These are phyloP conservation scores for Mesorhabditis belari DNA, from an alignment of 2,888 invertebrate species.

Conservation along the genomic window DNA sequence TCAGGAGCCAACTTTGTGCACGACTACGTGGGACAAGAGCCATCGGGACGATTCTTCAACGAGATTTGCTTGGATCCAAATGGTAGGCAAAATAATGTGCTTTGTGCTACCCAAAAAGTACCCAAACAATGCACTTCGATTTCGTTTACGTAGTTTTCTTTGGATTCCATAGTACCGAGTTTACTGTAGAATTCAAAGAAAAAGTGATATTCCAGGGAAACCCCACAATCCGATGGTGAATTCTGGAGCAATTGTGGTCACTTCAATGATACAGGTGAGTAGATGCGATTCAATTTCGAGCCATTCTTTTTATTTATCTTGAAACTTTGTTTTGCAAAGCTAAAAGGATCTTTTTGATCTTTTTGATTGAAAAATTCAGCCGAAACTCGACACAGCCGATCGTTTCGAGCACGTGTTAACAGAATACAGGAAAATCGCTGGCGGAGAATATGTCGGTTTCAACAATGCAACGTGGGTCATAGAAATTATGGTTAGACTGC, in stretches of 20 bases:
- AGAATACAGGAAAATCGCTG: slow-evolving; percentile 64
- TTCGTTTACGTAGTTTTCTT: too few relatives aligned
- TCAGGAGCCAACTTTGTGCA: slow-evolving; percentile 37
- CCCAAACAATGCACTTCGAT: too few relatives aligned
- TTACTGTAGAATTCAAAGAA: too few relatives aligned
- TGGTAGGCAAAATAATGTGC: too few relatives aligned
- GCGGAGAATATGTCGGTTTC: slow-evolving; percentile 77
- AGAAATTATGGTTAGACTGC: too few relatives aligned
- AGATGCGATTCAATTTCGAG: too few relatives aligned
- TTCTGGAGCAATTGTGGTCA: slow-evolving; percentile 92
- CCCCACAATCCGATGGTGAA: slow-evolving; percentile 99
- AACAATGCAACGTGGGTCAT: slow-evolving; percentile 75
- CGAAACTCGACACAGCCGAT: slow-evolving; percentile 52
- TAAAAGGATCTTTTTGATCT: background rate
- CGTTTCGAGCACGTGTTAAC: slow-evolving; percentile 54
- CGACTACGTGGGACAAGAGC: slow-evolving; percentile 38
- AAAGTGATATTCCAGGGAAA: slow-evolving; percentile 73
- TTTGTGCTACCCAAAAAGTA: too few relatives aligned
- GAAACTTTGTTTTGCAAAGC: too few relatives aligned
- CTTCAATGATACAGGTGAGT: slow-evolving; percentile 65
- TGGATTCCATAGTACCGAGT: too few relatives aligned
- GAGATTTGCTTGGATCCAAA: slow-evolving; percentile 39
- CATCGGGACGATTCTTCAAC: slow-evolving; percentile 38
- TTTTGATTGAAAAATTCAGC: background rate
- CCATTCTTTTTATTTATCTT: background rate